These are phyloP conservation scores for Mactra quadrangularis DNA, from an alignment of 1,140 invertebrate species.

Conservation along the genomic window DNA sequence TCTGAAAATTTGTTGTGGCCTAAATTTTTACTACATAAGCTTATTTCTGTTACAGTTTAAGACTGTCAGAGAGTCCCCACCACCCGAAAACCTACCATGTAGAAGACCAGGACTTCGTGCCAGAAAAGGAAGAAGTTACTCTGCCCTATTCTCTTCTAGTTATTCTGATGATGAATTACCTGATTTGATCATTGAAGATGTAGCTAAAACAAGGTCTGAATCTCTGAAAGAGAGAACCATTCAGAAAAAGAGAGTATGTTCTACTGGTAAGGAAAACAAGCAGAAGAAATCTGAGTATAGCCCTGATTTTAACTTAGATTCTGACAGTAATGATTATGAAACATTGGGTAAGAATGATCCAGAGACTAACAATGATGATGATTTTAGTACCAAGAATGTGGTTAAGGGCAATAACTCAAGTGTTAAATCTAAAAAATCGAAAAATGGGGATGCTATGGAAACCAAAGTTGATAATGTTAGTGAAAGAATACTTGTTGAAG, in stretches of 20 bases:
- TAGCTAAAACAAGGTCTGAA: not conserved
- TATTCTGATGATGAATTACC: constrained; percentile 30
- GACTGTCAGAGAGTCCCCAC: no score
- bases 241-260: not conserved
- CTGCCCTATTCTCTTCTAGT: no score
- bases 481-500: constrained; percentile 1
- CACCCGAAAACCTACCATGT: no score
- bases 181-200: constrained; percentile 24
- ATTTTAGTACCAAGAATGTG: not conserved
- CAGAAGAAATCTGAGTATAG: not conserved
- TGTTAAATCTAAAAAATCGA: not conserved
- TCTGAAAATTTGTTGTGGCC: no score
- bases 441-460: not conserved
- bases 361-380: not conserved
- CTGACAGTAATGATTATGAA: constrained; percentile 1
- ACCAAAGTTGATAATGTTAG: not conserved
- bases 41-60: no score
- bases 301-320: not conserved
- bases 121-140: no score
- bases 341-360: not conserved
- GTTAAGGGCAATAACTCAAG: not conserved
- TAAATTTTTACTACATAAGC: no score
- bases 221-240: not conserved
- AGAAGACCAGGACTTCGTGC: no score
- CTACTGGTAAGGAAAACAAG: not conserved